phyloP scores from a whole-genome alignment of 2,113 vertebrate species.

The Perca fluviatilis region DNA sequence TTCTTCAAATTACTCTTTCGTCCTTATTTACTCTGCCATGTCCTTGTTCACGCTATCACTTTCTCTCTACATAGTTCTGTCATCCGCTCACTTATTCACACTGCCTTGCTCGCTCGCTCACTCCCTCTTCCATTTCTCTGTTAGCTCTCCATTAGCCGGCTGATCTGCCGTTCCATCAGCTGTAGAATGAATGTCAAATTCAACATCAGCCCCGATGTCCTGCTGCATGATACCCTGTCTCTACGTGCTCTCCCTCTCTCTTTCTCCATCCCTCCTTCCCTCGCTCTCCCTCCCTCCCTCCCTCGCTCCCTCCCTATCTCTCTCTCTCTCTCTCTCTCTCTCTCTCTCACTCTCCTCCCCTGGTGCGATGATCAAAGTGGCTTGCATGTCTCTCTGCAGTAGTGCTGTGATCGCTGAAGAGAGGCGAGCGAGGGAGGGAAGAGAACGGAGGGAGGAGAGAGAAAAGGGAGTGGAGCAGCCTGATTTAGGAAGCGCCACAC shows the following conservation, averaged over 20 bases:
- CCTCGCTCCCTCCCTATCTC: slow-evolving; percentile 5
- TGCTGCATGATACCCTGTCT: slow-evolving; percentile 51
- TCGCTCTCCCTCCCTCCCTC: not conserved
- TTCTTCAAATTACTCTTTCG: not conserved
- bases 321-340: slow-evolving; percentile 22
- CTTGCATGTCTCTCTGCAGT: slow-evolving; percentile 79
- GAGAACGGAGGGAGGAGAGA: slow-evolving; percentile 22
- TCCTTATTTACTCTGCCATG: not conserved
- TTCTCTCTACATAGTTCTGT: not conserved
- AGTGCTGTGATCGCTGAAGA: slow-evolving; percentile 82
- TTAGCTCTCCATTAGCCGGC: slow-evolving; percentile 12
- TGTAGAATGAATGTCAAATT: slow-evolving; percentile 52
- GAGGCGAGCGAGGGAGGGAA: slow-evolving; percentile 75
- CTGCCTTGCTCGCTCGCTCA: not conserved
- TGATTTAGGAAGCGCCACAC: slow-evolving; percentile 26
- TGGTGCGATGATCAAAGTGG: slow-evolving; percentile 77
- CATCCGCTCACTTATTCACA: not conserved
- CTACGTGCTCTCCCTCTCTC: slow-evolving; percentile 12
- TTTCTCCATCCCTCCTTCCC: not conserved
- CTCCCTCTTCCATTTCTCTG: not conserved
- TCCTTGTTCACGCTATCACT: not conserved
- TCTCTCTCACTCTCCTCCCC: slow-evolving; percentile 47
- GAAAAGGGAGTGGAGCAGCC: slow-evolving; percentile 29
- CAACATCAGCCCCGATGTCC: slow-evolving; percentile 46
- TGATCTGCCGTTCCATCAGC: slow-evolving; percentile 31